Base-by-base conservation (phyloP, 2,113 vertebrate species). In the Pan troglodytes region DNA sequence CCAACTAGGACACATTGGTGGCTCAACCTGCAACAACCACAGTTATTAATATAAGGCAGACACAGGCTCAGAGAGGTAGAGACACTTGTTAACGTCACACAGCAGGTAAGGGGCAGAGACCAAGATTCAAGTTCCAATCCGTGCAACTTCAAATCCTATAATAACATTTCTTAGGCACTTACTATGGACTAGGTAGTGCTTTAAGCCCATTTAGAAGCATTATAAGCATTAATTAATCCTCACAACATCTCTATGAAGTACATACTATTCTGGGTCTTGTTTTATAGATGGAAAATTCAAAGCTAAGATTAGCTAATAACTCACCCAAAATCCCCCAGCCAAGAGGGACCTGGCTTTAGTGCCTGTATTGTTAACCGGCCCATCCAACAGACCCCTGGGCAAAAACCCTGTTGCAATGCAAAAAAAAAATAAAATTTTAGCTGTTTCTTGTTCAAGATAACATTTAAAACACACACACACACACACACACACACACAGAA, bases 331-430 rank as follows among this genome's bases (percentile, higher is more conserved):
- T 17, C 20, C 5, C 35, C 18, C 48, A 48, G 38, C 72, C 50
- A 23, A 18, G 61, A 12, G 16, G 38, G 38, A 43, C 0, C 61
- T 23, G 40, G 40, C 27, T 20, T 10, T 5, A 7, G 4, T 6
- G 4, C 7, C 48, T 9, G 1, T 6, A 27, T 14, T 50, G 2
- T 16, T 27, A 25, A 45, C 11, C 40, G 0, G 17, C n/a, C n/a
- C 64, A 52, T 8, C 89, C 50, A 72, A 64, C 64, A 50, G 40
- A 50, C 30, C 68, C 32, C 40, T 25, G 14, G 38, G 18, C 8
- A 40, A 32, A 6, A 6, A 1, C 25, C 73, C 13, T 17, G 8
- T 18, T 18, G 27, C 67, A 57, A 22, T 1, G 4, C 32, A 35
- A 30, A 64, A 64, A 32, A 25, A 40, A 68, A 43, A 38, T 18